These are phyloP conservation scores for Sphaerophoria rueppellii DNA, from an alignment of 2,888 invertebrate species.

Conservation along the genomic window DNA sequence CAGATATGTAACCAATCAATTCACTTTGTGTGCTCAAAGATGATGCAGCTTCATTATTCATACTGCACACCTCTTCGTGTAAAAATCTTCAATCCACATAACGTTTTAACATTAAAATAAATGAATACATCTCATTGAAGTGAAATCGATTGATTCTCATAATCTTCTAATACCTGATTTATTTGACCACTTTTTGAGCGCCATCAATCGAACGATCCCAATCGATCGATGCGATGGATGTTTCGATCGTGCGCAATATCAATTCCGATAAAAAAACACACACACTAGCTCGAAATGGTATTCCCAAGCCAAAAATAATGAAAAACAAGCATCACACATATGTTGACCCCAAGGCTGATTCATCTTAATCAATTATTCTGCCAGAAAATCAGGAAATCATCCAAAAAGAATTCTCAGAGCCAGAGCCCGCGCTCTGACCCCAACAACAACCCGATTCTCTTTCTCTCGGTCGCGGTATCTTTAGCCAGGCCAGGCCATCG, in stretches of 20 bases:
- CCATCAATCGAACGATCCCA: constrained; percentile 55
- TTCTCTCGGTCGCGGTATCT: background rate
- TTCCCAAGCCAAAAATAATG: constrained; percentile 38
- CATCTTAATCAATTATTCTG: constrained; percentile 82
- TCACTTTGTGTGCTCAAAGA: background rate
- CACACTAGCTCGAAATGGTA: constrained; percentile 17
- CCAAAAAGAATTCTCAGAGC: constrained; percentile 53
- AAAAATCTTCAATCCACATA: constrained; percentile 32
- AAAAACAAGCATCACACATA: constrained; percentile 45
- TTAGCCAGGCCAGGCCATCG: background rate
- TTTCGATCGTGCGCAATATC: constrained; percentile 14
- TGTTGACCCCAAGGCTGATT: constrained; percentile 81
- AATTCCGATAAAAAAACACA: constrained; percentile 12
- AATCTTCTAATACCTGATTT: constrained; percentile 56
- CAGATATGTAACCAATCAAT: constrained; percentile 33
- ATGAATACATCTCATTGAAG: constrained; percentile 34
- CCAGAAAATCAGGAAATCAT: constrained; percentile 71
- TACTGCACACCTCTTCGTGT: constrained; percentile 39
- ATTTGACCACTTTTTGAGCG: constrained; percentile 63
- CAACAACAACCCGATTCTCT: background rate
- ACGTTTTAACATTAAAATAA: constrained; percentile 28
- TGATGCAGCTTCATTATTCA: constrained; percentile 43
- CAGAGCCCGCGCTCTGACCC: background rate
- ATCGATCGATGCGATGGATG: constrained; percentile 4
- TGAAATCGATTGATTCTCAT: constrained; percentile 63